phyloP scores from a whole-genome alignment of 2,113 vertebrate species.

The Brevimyrus niger region DNA sequence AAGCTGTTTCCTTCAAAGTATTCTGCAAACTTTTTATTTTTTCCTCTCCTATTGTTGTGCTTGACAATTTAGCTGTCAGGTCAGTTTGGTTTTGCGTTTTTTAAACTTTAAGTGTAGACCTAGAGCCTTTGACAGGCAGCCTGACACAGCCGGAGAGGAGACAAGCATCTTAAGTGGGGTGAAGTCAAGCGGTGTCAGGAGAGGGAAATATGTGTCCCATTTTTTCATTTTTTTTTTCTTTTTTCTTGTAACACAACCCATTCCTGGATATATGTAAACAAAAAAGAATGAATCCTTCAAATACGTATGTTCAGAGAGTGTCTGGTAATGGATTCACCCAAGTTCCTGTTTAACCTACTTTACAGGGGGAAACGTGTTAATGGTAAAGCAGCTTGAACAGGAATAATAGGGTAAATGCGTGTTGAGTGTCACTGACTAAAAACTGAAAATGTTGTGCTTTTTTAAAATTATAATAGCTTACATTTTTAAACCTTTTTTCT shows the following conservation, averaged over 20 bases:
- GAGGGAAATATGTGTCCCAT: background rate
- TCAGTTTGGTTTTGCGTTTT: slow-evolving; percentile 2
- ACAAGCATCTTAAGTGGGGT: background rate
- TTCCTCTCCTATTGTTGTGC: background rate
- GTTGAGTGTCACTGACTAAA: background rate
- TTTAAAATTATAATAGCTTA: background rate
- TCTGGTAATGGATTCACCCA: background rate
- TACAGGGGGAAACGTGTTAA: background rate
- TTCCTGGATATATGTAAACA: slow-evolving; percentile 5
- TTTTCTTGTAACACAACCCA: background rate
- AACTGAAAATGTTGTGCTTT: background rate
- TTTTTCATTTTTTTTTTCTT: background rate
- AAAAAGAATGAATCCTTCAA: background rate
- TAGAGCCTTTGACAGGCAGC: slow-evolving; percentile 2
- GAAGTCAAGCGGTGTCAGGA: background rate
- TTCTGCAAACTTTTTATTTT: background rate
- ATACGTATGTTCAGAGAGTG: background rate
- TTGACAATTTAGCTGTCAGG: slow-evolving; percentile 14
- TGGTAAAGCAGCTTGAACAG: background rate
- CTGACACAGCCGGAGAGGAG: background rate
- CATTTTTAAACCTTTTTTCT: background rate
- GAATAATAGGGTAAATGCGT: background rate
- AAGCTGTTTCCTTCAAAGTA: background rate
- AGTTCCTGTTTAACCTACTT: background rate
- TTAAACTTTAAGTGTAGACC: slow-evolving; percentile 2